Evolutionary conservation across 2,888 invertebrate species (phyloP).

Genomic region (Eilema caniola): DNA sequence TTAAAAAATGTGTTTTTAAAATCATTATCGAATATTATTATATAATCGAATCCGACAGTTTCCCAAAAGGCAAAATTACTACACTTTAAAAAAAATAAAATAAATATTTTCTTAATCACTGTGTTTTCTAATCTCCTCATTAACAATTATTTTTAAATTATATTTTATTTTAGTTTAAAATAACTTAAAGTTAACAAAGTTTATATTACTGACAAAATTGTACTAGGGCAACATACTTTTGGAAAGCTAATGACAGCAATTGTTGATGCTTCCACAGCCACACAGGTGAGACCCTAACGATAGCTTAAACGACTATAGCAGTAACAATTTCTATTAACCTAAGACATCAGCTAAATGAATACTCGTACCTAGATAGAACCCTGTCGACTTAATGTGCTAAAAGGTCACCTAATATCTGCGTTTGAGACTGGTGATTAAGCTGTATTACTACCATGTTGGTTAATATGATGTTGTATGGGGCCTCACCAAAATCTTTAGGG

Average conservation of each 20-base stretch:
- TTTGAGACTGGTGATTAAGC: not conserved
- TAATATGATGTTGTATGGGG: not conserved
- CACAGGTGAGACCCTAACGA: not conserved
- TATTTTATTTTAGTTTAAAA: not conserved
- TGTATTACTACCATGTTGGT: not conserved
- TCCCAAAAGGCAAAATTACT: too few species aligned
- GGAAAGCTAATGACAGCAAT: not conserved
- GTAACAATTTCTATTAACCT: constrained; percentile 26
- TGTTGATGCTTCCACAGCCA: not conserved
- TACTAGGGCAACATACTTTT: not conserved
- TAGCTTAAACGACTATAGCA: constrained; percentile 1
- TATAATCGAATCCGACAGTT: too few species aligned
- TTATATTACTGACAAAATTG: not conserved
- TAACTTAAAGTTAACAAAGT: too few species aligned
- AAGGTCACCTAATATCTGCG: constrained; percentile 16
- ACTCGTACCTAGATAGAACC: constrained; percentile 21
- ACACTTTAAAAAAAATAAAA: too few species aligned
- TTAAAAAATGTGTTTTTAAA: too few species aligned
- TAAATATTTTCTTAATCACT: too few species aligned
- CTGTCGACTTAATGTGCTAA: constrained; percentile 24
- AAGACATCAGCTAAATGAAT: constrained; percentile 28
- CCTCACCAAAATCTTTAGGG: not conserved
- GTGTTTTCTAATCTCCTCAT: too few species aligned
- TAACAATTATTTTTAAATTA: too few species aligned
- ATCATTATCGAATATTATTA: too few species aligned